Conservation (phyloP, 2,888 invertebrate species). For the Callosobruchus maculatus region DNA sequence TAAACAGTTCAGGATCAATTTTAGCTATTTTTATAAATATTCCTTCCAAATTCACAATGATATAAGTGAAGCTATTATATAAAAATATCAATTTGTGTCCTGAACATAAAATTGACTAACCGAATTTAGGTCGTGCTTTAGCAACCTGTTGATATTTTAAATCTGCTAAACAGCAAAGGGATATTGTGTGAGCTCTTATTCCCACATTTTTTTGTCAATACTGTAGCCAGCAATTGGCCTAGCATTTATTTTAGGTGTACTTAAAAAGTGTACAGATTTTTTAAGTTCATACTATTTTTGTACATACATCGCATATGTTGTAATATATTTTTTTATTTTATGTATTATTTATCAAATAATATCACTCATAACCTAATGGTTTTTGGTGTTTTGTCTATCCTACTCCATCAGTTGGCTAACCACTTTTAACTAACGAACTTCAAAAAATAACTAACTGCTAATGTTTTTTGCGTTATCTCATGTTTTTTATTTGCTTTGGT, state of each 20-base stretch:
- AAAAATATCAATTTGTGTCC: too few relatives aligned
- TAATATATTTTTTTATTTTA: slow-evolving; percentile 27
- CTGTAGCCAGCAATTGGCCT: not conserved
- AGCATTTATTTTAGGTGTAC: not conserved
- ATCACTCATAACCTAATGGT: not conserved
- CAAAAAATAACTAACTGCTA: not conserved
- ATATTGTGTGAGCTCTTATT: not conserved
- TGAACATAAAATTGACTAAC: too few relatives aligned
- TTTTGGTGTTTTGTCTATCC: slow-evolving; percentile 3
- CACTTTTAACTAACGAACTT: not conserved
- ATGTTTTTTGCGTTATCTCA: not conserved
- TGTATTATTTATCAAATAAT: not conserved
- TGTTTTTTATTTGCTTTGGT: not conserved
- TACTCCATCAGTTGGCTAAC: not conserved
- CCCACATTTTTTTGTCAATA: not conserved
- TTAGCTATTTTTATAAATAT: too few relatives aligned
- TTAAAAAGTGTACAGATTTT: not conserved
- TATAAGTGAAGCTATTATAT: too few relatives aligned
- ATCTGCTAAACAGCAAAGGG: too few relatives aligned
- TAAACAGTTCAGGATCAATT: too few relatives aligned
- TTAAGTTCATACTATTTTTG: not conserved
- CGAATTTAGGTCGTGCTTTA: too few relatives aligned
- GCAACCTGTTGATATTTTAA: too few relatives aligned
- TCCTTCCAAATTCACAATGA: too few relatives aligned
- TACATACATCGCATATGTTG: slow-evolving; percentile 11